Conservation (phyloP, 2,113 vertebrate species). For the Larimichthys polyactis region DNA sequence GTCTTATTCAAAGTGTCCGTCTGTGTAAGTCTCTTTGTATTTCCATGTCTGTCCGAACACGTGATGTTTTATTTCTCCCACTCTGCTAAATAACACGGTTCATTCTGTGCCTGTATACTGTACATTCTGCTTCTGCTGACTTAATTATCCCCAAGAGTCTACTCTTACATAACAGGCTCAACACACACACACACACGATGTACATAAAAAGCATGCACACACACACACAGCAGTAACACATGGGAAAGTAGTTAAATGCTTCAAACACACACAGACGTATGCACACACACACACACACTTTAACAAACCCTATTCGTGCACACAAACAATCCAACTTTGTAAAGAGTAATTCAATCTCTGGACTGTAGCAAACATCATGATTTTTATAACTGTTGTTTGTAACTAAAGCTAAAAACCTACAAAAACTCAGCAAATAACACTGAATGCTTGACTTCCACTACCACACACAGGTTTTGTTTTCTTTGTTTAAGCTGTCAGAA, state of each 20-base stretch:
- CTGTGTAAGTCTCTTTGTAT: not conserved
- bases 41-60: not conserved
- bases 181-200: conserved; percentile 7
- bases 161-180: conserved; percentile 28
- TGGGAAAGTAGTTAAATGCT: conserved; percentile 23
- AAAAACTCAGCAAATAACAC: not conserved
- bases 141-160: conserved; percentile 41
- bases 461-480: not conserved
- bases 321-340: not conserved
- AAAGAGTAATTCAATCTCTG: not conserved
- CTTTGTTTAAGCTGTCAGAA: not conserved
- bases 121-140: conserved; percentile 46
- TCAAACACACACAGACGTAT: not conserved
- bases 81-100: not conserved
- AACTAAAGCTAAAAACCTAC: not conserved
- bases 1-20: not conserved
- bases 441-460: not conserved
- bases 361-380: not conserved
- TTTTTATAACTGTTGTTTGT: not conserved
- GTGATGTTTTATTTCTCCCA: not conserved
- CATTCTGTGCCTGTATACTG: not conserved
- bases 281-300: not conserved
- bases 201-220: not conserved
- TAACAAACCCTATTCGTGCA: not conserved
- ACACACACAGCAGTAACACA: not conserved